Evolutionary conservation across 2,888 invertebrate genomes (phyloP).

Genomic region (Tethea ocularis): DNA sequence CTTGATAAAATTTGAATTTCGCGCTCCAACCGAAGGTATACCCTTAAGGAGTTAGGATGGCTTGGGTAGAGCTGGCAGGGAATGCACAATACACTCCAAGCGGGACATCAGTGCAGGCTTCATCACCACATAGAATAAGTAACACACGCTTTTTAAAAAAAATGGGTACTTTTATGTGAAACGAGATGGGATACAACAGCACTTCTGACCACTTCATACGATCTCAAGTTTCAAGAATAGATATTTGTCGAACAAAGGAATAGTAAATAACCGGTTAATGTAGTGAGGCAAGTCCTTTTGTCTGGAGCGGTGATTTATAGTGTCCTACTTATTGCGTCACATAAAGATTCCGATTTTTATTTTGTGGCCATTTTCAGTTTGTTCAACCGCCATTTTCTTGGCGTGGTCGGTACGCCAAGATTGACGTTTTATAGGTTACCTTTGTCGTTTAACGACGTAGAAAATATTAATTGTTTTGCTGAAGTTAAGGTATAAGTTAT

Average conservation of each 20-base stretch:
- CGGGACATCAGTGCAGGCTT: too few relatives aligned
- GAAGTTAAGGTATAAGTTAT: neutral
- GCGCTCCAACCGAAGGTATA: too few relatives aligned
- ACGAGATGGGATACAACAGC: neutral
- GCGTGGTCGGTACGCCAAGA: too few relatives aligned
- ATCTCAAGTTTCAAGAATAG: neutral
- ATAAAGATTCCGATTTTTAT: neutral
- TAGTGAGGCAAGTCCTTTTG: neutral
- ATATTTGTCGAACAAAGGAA: neutral
- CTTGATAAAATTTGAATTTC: too few relatives aligned
- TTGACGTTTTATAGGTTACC: slow-evolving; percentile 3
- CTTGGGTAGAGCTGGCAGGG: too few relatives aligned
- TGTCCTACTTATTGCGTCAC: neutral
- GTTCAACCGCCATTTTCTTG: neutral
- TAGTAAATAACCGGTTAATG: slow-evolving; percentile 1
- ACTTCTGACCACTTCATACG: neutral
- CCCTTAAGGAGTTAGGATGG: too few relatives aligned
- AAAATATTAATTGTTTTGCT: slow-evolving; percentile 4
- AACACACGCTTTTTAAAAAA: neutral
- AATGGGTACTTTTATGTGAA: neutral
- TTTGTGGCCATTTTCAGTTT: neutral
- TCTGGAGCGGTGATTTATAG: slow-evolving; percentile 1
- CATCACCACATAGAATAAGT: too few relatives aligned
- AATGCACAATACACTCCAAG: too few relatives aligned
- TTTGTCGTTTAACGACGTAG: slow-evolving; percentile 2